Evolutionary conservation across 2,888 invertebrate species (phyloP).

Genomic region (Cryptops parisi): DNA sequence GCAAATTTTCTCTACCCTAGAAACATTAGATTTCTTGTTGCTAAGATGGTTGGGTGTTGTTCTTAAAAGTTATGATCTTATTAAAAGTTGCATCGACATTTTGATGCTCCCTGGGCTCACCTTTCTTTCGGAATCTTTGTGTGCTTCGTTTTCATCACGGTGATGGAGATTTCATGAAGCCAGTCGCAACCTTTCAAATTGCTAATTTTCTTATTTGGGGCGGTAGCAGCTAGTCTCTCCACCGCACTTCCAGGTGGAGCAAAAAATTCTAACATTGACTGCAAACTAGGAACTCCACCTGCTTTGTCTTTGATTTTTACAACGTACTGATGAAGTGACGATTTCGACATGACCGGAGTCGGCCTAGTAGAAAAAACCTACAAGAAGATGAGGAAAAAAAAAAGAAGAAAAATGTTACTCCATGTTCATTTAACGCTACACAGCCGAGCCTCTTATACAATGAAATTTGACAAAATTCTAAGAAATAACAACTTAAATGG

Average conservation of each 20-base stretch:
- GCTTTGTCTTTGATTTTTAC: constrained; percentile 14
- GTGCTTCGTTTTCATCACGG: constrained; percentile 60
- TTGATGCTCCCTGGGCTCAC: constrained; percentile 26
- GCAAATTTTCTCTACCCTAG: no score
- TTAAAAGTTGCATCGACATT: no score
- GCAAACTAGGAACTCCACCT: constrained; percentile 17
- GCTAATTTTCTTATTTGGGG: constrained; percentile 28
- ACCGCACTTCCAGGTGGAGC: constrained; percentile 18
- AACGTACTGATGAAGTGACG: background rate
- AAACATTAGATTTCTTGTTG: no score
- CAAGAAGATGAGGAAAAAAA: no score
- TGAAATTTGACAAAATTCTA: no score
- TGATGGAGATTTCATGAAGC: constrained; percentile 79
- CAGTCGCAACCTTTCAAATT: constrained; percentile 63
- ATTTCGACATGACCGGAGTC: background rate
- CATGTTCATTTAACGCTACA: no score
- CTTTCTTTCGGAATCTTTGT: constrained; percentile 51
- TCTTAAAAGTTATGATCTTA: no score
- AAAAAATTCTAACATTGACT: constrained; percentile 17
- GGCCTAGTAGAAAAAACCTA: background rate
- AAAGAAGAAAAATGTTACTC: no score
- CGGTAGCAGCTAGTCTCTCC: constrained; percentile 25
- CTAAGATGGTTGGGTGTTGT: no score
- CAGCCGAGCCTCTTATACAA: no score
- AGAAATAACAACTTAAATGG: no score